Conservation (phyloP, 2,888 invertebrate genomes). For the Coenonympha arcania region DNA sequence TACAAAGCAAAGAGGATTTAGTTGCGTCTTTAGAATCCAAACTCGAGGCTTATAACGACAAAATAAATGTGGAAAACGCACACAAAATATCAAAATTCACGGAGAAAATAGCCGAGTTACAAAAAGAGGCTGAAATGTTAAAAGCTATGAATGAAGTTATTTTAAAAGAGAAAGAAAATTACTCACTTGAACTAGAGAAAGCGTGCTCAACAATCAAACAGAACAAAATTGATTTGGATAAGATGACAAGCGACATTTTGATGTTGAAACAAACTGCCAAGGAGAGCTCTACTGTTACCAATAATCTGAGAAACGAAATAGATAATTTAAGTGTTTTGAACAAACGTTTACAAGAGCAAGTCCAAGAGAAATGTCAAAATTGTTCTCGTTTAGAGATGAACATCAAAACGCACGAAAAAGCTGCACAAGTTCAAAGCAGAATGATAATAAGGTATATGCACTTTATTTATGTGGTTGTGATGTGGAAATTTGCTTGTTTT, state of each 20-base stretch:
- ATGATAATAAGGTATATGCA: constrained; percentile 59
- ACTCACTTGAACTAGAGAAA: constrained; percentile 47
- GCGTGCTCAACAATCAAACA: constrained; percentile 47
- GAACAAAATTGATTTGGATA: constrained; percentile 50
- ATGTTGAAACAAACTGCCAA: constrained; percentile 50
- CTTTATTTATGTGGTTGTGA: constrained; percentile 5
- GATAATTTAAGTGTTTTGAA: constrained; percentile 31
- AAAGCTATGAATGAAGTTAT: constrained; percentile 47
- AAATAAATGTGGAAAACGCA: constrained; percentile 28
- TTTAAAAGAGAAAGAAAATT: constrained; percentile 45
- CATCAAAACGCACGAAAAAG: constrained; percentile 62
- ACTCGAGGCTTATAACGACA: constrained; percentile 23
- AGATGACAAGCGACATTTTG: constrained; percentile 51
- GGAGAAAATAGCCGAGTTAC: constrained; percentile 33
- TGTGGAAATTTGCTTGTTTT: no score
- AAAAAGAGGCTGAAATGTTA: constrained; percentile 40
- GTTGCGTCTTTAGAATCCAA: constrained; percentile 34
- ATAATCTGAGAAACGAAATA: constrained; percentile 49
- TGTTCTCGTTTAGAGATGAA: constrained; percentile 50
- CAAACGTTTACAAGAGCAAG: constrained; percentile 47
- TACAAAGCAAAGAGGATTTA: constrained; percentile 38
- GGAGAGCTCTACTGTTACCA: constrained; percentile 44
- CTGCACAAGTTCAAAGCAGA: constrained; percentile 56
- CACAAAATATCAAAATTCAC: constrained; percentile 35
- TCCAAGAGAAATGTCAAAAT: constrained; percentile 52